Evolutionary conservation across 2,888 invertebrate genomes (phyloP), one percentile per base, ranked within the genome.

Genomic region (Andrena chrysosceles): DNA sequence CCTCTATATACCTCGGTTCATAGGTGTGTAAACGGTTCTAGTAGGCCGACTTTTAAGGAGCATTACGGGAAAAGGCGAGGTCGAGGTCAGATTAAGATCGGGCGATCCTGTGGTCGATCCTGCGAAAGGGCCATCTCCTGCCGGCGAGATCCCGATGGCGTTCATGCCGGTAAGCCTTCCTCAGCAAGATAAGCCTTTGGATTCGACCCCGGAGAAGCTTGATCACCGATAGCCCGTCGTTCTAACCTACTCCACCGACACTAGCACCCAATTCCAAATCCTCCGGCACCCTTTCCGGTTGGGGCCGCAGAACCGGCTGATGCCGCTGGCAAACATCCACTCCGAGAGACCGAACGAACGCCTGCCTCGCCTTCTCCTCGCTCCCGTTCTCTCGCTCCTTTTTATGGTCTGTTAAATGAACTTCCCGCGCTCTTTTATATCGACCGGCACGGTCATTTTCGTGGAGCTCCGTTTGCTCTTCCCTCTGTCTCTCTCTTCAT

Each of bases 371-470:
- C 42, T 64, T 20, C 42, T 60, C 52, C 31, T n/a, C 49, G 49
- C 60, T 69, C 75, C 68, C 69, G 63, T 70, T 80, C 73, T 69
- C 82, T 79, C 68, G 75, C 73, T 83, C 85, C 79, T 87, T 90
- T 88, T 93, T 93, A 93, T 91, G 88, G 92, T 89, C 93, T 90
- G 93, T 92, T 93, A 93, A 93, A 93, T 93, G 93, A 93, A 93
- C 93, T 93, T 89, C 89, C 90, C 89, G 90, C 89, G 91, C 90
- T 91, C 92, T 92, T 93, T 93, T 93, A 93, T 93, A 93, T 92
- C 92, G 91, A 84, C 86, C 87, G 81, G 85, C 78, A 85, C 89
- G 92, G 90, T 92, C 91, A 90, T 92, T 90, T 89, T 88, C 88
- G 88, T 87, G 84, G 85, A 89, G 86, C 88, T 90, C 88, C 85